Evolutionary conservation across 2,888 invertebrate genomes (phyloP), one percentile per base, ranked within the genome.

Genomic region (Xylophagus ater): DNA sequence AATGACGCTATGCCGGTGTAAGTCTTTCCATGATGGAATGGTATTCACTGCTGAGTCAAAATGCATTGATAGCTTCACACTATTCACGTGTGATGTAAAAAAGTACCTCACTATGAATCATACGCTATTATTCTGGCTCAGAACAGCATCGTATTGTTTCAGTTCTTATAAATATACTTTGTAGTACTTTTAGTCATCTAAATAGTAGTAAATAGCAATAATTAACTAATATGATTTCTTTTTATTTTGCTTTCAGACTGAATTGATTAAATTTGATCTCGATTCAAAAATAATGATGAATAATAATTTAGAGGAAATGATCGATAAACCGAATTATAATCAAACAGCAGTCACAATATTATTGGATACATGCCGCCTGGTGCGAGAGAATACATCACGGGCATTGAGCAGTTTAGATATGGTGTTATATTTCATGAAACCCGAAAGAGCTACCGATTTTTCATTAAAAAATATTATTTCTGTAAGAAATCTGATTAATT

Each of bases 251-350:
- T 57, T 60, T 1, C 69, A 81, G 81, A 86, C 86, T 45, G 77
- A 77, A 53, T 76, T 76, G 47, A 76, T 87, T 46, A 84, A 84
- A 57, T 69, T 73, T 49, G 81, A 81, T 51, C 72, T 87, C 62
- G 75, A 80, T 42, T 75, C 78, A 5, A 73, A 81, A 53, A 71
- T 75, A 17, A 76, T 80, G 23, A 65, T 83, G 37, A 76, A 74
- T 2, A 73, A 79, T 12, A 73, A 79, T 13, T 66, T 87, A 38
- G 74, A 77, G 41, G 81, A 84, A 55, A 77, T 79, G 38, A 74
- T 85, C 54, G 84, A 85, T 63, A 76, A 74, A 48, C 78, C 81
- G n/a, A 77, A 81, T 33, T 73, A 77, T 51, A 85, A 87, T 65
- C 78, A 80, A 60, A 83, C 85, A 1, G 78, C 82, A 35, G 70